Base-by-base conservation (phyloP, 2,797 vertebrate genomes). In the Hydrolagus colliei region DNA sequence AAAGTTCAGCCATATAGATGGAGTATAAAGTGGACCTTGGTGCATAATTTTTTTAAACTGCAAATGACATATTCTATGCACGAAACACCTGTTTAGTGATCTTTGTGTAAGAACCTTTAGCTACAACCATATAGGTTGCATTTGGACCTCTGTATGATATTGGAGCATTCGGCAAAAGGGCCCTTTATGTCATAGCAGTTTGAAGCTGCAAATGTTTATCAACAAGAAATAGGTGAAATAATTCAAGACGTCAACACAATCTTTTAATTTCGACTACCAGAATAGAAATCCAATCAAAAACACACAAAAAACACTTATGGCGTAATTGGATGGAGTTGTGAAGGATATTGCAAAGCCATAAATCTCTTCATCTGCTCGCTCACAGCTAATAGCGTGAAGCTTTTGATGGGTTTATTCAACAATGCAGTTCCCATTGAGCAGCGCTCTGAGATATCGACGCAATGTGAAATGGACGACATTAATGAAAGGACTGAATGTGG, bases 291-390 rank as follows among this genome's bases (percentile, higher is more conserved):
- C 65, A 20, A 13, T 80, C 62, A 65, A 27, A 67, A 32, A 52
- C 41, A 52, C 41, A 52, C 3, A 52, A 52, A 52, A 52, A 52
- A 32, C 22, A 80, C 67, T 80, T 67, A 63, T 32, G 61, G 63
- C 9, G 78, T 14, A 80, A 80, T 16, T 18, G 22, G 59, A 67
- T 67, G 22, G 14, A 65, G 62, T 67, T 35, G 27, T 71, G 65
- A 84, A 32, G 16, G 41, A 52, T 52, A 52, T 52, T 52, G 41
- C 41, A 52, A 52, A 3, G 41, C 41, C 41, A 52, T 52, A 41
- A 71, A 52, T 32, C 65, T 71, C 20, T 84, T 84, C 65, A 41
- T 82, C 79, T 82, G 79, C n/a, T 71, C 79, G 14, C 65, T 84
- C 65, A n/a, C 35, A 82, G n/a, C 32, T 71, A 84, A 84, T 84